A percentile compares a stretch with the other conserved stretches of the same genome.
These are phyloP conservation scores for Metopolophium dirhodum DNA, from an alignment of 1,140 invertebrate genomes.

Conservation along the genomic window DNA sequence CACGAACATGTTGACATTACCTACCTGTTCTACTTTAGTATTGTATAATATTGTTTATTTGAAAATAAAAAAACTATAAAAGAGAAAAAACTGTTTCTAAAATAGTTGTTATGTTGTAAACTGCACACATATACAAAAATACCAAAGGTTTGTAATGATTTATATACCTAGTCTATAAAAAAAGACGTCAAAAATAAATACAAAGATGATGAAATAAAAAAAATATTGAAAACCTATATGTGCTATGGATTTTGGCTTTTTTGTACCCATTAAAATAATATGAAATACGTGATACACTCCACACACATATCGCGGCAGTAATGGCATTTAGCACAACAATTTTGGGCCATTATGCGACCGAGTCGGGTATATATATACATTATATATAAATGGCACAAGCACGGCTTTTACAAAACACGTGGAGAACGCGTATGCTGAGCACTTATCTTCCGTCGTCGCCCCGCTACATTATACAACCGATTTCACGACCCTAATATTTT, in stretches of 20 bases:
- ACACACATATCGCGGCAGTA: neutral
- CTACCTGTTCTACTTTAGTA: too few relatives aligned
- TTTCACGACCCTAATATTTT: constrained; percentile 33
- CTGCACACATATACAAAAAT: too few relatives aligned
- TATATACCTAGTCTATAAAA: neutral
- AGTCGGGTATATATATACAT: neutral
- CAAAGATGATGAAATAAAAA: neutral
- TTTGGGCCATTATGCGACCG: constrained; percentile 42
- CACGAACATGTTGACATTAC: too few relatives aligned
- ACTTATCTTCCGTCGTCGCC: constrained; percentile 39
- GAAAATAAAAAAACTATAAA: too few relatives aligned
- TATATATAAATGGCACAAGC: neutral
- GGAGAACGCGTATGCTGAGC: constrained; percentile 2
- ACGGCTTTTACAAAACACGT: constrained; percentile 25
- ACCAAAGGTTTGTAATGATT: too few relatives aligned
- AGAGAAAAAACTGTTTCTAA: too few relatives aligned
- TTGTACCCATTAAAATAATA: neutral
- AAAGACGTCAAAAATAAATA: neutral
- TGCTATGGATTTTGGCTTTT: neutral
- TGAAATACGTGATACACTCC: neutral
- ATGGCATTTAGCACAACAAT: constrained; percentile 35
- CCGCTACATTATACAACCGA: neutral
- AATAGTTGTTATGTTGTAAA: too few relatives aligned
- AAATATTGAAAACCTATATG: neutral
- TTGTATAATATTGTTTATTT: too few relatives aligned